A percentile compares a stretch with the other conserved stretches of the same genome.
These are phyloP conservation scores for Origma solitaria DNA, from an alignment of 2,113 vertebrate genomes.

Conservation along the genomic window DNA sequence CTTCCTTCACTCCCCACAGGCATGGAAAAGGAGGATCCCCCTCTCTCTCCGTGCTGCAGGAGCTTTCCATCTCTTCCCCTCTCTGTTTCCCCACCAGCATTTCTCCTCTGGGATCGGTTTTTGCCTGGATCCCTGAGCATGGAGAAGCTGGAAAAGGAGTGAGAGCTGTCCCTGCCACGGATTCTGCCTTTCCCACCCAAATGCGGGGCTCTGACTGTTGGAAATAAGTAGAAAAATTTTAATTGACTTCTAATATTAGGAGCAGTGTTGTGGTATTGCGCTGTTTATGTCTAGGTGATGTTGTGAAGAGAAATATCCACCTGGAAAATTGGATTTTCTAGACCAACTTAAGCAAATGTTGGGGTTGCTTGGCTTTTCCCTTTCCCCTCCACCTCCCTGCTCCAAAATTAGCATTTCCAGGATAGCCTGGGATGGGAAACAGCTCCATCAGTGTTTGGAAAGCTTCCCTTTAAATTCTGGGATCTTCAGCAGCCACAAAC, in stretches of 20 bases:
- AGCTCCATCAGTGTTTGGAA: neutral
- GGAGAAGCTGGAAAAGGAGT: neutral
- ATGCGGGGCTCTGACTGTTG: accelerated
- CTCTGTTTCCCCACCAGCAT: neutral
- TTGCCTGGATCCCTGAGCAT: neutral
- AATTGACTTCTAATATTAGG: neutral
- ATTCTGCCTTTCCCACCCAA: neutral
- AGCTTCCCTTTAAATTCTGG: neutral
- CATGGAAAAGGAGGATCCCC: neutral
- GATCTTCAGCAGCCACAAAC: neutral
- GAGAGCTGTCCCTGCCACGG: neutral
- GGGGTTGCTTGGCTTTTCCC: neutral
- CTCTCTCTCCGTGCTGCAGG: neutral
- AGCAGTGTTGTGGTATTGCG: neutral
- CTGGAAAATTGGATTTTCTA: neutral
- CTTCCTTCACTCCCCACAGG: neutral
- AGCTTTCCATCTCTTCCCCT: neutral
- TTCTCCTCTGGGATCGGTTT: neutral
- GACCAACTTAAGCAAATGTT: neutral
- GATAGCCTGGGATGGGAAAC: neutral
- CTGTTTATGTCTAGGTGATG: neutral
- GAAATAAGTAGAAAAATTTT: neutral
- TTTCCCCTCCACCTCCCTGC: neutral
- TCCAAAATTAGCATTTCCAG: neutral
- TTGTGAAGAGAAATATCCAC: neutral